Percentiles rank a stretch among this genome's conserved stretches.
Conservation (phyloP, 2,113 vertebrate species). For the Leptocoma aspasia region DNA sequence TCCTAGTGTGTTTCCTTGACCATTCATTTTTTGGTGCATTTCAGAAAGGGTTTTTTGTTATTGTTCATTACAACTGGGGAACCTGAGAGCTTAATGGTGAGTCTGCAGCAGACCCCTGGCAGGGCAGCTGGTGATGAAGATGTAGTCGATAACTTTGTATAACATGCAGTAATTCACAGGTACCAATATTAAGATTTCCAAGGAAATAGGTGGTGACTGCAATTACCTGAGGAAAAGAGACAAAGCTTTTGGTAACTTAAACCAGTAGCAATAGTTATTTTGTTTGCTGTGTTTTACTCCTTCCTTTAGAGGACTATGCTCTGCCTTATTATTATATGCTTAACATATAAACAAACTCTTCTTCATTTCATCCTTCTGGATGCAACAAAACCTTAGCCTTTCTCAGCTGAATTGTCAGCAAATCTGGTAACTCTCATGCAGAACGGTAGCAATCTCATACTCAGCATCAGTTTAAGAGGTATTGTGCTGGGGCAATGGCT, state of each 20-base stretch:
- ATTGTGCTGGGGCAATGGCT: background rate
- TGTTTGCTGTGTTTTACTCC: background rate
- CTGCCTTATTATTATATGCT: background rate
- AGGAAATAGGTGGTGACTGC: background rate
- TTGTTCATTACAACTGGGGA: background rate
- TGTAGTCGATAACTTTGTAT: background rate
- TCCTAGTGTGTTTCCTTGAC: background rate
- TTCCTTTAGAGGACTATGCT: background rate
- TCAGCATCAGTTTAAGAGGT: background rate
- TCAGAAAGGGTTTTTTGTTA: background rate
- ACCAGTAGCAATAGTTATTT: background rate
- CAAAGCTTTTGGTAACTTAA: background rate
- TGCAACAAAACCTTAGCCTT: background rate
- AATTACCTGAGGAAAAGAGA: background rate
- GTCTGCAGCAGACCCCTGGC: background rate
- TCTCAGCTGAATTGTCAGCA: background rate
- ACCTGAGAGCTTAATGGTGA: background rate
- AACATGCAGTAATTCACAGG: background rate
- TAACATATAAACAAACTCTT: background rate
- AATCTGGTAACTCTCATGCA: background rate
- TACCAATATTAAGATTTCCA: background rate
- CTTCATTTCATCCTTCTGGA: background rate
- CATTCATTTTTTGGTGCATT: background rate
- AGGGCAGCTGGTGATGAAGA: background rate
- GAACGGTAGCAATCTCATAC: fast-evolving